Conservation (phyloP, 1,140 invertebrate genomes). For the Drosophila aff. region DNA sequence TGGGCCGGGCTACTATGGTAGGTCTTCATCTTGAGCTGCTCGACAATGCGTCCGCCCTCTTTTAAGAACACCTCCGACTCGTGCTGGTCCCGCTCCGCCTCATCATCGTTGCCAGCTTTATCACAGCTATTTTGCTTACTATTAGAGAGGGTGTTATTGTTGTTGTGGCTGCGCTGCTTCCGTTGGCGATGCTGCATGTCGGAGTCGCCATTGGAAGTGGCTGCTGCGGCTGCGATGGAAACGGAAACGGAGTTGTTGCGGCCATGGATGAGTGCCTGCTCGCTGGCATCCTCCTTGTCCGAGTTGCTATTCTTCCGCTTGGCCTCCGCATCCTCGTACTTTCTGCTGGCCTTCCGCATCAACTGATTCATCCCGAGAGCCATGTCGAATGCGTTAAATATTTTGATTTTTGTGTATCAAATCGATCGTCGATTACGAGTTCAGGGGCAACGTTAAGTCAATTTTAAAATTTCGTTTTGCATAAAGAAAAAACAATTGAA, state of each 20-base stretch:
- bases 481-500: constrained; percentile 80
- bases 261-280: constrained; percentile 63
- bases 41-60: constrained; percentile 62
- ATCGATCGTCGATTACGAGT: constrained; percentile 20
- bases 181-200: constrained; percentile 83
- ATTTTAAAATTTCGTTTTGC: constrained; percentile 43
- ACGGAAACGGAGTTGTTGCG: constrained; percentile 32
- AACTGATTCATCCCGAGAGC: constrained; percentile 47
- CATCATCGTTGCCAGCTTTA: constrained; percentile 71
- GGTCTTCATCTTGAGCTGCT: constrained; percentile 67
- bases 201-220: constrained; percentile 41
- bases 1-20: constrained; percentile 71
- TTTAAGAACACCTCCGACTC: constrained; percentile 65
- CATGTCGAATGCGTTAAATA: background rate
- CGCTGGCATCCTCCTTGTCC: constrained; percentile 78
- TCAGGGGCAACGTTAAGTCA: constrained; percentile 35
- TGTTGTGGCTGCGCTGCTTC: constrained; percentile 63
- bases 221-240: constrained; percentile 4
- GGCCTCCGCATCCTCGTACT: constrained; percentile 68
- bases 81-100: constrained; percentile 45
- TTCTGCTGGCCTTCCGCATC: constrained; percentile 65
- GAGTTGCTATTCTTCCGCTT: constrained; percentile 84
- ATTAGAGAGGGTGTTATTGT: constrained; percentile 68
- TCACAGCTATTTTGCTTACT: constrained; percentile 75
- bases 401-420: constrained; percentile 2